phyloP scores from a whole-genome alignment of 1,140 invertebrate genomes.

The Agrypnia vestita region DNA sequence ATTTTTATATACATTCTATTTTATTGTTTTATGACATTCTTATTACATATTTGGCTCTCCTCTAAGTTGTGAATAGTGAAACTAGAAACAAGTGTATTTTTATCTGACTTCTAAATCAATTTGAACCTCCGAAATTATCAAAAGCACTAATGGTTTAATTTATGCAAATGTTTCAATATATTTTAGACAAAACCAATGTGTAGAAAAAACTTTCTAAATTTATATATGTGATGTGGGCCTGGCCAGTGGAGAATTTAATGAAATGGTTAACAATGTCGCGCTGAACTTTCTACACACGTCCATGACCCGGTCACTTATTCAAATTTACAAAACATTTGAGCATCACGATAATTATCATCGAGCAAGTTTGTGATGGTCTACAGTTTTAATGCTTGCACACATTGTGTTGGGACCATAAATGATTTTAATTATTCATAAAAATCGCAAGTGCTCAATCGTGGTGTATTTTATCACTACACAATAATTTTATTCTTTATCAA shows the following conservation, averaged over 20 bases:
- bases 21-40: no score
- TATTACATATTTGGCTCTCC: no score
- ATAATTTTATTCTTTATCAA: no score
- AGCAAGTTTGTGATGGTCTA: neutral
- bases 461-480: no score
- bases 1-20: no score
- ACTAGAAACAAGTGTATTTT: no score
- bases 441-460: no score
- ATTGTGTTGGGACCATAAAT: no score
- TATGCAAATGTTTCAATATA: slow-evolving; percentile 10
- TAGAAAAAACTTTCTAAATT: slow-evolving; percentile 23
- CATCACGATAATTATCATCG: neutral
- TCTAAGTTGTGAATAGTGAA: no score
- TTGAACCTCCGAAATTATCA: neutral
- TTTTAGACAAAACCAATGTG: neutral
- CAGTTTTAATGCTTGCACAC: no score
- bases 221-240: neutral
- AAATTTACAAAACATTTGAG: slow-evolving; percentile 11
- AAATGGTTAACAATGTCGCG: neutral
- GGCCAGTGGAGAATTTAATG: neutral
- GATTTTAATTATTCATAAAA: no score
- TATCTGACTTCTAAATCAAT: no score
- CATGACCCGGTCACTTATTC: slow-evolving; percentile 6
- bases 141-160: neutral
- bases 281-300: slow-evolving; percentile 24